A percentile compares a stretch with the other conserved stretches of the same genome.
Conservation (phyloP, 2,888 invertebrate genomes). For the Folsomia manolachei region DNA sequence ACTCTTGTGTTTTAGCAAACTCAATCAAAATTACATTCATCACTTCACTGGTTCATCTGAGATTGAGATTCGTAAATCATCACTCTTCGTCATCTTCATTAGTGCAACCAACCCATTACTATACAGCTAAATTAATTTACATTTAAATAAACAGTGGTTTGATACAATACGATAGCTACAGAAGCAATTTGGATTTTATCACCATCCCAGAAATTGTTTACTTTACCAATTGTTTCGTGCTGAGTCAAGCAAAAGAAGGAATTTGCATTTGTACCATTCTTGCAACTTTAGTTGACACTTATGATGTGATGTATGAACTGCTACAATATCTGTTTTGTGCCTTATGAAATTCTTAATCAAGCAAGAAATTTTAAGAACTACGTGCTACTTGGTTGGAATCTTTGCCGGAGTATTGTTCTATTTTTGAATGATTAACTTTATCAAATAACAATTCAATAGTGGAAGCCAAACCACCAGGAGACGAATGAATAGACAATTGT, state of each 20-base stretch:
- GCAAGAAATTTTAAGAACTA: not conserved
- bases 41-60: not conserved
- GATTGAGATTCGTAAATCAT: not conserved
- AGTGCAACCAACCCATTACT: no score
- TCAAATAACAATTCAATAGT: not conserved
- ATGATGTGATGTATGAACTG: not conserved
- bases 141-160: not conserved
- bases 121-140: no score
- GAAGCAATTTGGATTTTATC: not conserved
- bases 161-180: not conserved
- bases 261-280: not conserved
- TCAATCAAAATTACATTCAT: conserved; percentile 3
- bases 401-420: not conserved
- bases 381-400: not conserved
- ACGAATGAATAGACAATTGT: conserved; percentile 1
- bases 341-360: conserved; percentile 6
- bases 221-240: not conserved
- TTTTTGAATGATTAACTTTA: not conserved
- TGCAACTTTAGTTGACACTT: not conserved
- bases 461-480: not conserved
- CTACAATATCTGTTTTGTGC: not conserved
- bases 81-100: conserved; percentile 7
- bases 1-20: not conserved
- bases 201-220: not conserved
- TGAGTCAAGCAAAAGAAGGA: not conserved